phyloP scores from a whole-genome alignment of 2,888 invertebrate species.

The Agonum fuliginosum region DNA sequence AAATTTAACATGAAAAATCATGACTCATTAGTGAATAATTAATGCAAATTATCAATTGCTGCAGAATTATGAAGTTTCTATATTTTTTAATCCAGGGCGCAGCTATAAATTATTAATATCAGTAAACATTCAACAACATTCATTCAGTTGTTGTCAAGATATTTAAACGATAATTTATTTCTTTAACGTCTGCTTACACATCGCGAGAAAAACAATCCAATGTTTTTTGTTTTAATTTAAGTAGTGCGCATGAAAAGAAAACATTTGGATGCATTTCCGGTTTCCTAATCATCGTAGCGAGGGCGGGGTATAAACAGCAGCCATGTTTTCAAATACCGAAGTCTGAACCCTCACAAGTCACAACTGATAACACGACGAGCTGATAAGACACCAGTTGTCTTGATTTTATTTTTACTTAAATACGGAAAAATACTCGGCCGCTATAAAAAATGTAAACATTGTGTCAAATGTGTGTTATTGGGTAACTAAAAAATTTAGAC shows the following conservation, averaged over 20 bases:
- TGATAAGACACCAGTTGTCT: slow-evolving; percentile 51
- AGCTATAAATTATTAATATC: too few species aligned
- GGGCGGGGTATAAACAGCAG: not conserved
- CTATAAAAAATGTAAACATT: slow-evolving; percentile 22
- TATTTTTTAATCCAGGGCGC: too few species aligned
- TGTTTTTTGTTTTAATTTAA: slow-evolving; percentile 1
- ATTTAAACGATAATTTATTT: too few species aligned
- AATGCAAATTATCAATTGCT: too few species aligned
- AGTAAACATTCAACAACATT: too few species aligned
- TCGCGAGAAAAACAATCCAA: not conserved
- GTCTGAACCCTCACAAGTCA: slow-evolving; percentile 12
- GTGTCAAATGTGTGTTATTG: not conserved
- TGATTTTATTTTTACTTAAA: slow-evolving; percentile 30
- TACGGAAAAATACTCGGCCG: not conserved
- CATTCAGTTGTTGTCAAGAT: too few species aligned
- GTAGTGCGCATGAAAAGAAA: not conserved
- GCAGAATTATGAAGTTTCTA: too few species aligned
- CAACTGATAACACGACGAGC: slow-evolving; percentile 27
- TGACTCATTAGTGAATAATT: too few species aligned
- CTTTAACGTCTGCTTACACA: too few species aligned
- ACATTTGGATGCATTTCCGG: slow-evolving; percentile 57
- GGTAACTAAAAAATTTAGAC: too few species aligned
- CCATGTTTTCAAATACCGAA: slow-evolving; percentile 41
- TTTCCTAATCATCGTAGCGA: slow-evolving; percentile 47
- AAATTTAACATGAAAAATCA: too few species aligned